Percentiles rank a stretch among this genome's conserved stretches.
phyloP scores from a whole-genome alignment of 2,888 invertebrate species.

The Cosmia pyralina region DNA sequence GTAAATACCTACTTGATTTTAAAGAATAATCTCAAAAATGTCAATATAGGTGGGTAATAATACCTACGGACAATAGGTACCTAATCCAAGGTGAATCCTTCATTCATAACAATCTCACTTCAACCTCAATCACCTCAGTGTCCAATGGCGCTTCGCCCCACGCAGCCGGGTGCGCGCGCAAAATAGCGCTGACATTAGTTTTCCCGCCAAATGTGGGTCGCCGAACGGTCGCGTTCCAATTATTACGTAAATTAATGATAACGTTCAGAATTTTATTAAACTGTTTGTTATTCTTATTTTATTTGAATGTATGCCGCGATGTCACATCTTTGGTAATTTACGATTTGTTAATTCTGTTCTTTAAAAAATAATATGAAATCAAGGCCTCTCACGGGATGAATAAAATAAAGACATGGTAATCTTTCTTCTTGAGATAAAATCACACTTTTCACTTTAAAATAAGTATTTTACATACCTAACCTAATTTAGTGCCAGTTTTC shows the following conservation, averaged over 20 bases:
- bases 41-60: too few species aligned
- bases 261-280: conserved; percentile 58
- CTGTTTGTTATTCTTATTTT: conserved; percentile 51
- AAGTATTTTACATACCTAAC: neutral
- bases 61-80: conserved; percentile 21
- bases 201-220: conserved; percentile 83
- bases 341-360: conserved; percentile 6
- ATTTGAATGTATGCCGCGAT: conserved; percentile 62
- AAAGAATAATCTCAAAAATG: neutral
- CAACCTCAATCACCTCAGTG: too few species aligned
- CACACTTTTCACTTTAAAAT: too few species aligned
- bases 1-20: neutral
- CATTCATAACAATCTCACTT: conserved; percentile 24
- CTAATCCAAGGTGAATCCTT: conserved; percentile 72
- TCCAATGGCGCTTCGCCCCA: conserved; percentile 67
- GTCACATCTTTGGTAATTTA: conserved; percentile 77
- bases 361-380: neutral
- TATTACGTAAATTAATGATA: conserved; percentile 65
- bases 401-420: conserved; percentile 27
- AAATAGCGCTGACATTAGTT: conserved; percentile 83
- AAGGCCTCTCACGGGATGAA: neutral
- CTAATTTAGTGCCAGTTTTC: neutral
- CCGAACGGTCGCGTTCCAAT: conserved; percentile 69
- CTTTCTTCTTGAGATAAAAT: neutral
- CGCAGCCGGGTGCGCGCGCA: conserved; percentile 75